Base-by-base conservation (phyloP, 1,140 invertebrate species). In the Drosophila melanogaster region DNA sequence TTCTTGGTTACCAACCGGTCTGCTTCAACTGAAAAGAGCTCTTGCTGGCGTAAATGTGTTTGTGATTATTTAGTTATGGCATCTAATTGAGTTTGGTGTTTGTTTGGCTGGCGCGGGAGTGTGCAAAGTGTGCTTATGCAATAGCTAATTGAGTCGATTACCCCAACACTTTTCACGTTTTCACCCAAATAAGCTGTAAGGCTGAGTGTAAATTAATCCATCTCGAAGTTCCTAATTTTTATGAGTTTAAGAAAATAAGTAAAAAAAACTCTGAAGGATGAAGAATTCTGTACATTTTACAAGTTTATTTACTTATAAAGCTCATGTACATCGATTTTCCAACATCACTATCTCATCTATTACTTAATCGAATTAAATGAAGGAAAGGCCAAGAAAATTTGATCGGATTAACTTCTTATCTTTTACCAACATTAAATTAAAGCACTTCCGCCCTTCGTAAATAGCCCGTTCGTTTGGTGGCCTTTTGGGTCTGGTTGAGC, bases 51-150 rank as follows among this genome's bases (percentile, higher is more conserved):
- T 73, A 80, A 89, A 89, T 84, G 84, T 89, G 85, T 89, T 84
- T 89, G 84, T 89, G 84, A 89, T 89, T 89, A 89, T 89, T 89
- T 84, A 89, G 84, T 89, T 89, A 89, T 89, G 84, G 67, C 85
- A 89, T 80, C 84, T 89, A 89, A 89, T 89, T 89, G 85, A 89
- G 85, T 89, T 89, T 89, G 61, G 56, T 84, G 66, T 80, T 87
- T 78, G 65, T 53, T 72, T 40, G 26, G 51, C 35, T 41, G 54
- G 55, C 19, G 47, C 35, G 43, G 50, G 49, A 37, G 33, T 50
- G 17, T 53, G 47, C 22, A 22, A 55, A 41, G 35, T 69, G 35
- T 69, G 43, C 53, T 71, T 75, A 47, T 71, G 26, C 49, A 47
- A 49, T 38, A 46, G 72, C 73, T 89, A 89, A 89, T 89, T 89